phyloP scores from a whole-genome alignment of 2,888 invertebrate genomes.

The Stramonita haemastoma region DNA sequence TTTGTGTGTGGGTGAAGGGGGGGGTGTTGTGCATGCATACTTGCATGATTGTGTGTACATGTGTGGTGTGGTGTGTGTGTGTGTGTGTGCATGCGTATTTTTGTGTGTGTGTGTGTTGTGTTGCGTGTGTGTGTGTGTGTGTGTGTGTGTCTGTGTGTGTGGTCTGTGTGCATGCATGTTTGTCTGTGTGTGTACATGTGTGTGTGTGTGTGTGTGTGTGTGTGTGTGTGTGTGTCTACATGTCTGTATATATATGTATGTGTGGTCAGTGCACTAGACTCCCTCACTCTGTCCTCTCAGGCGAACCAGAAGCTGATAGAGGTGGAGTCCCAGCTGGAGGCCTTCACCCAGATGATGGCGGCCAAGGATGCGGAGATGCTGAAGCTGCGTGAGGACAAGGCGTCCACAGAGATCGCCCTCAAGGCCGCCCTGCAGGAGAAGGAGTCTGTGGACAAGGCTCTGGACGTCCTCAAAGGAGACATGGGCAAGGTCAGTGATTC shows the following conservation, averaged over 20 bases:
- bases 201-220: neutral
- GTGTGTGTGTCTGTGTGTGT: neutral
- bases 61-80: neutral
- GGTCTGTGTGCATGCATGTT: neutral
- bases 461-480: constrained; percentile 78
- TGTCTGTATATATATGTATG: neutral
- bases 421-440: constrained; percentile 79
- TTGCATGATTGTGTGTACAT: neutral
- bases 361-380: constrained; percentile 71
- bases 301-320: constrained; percentile 58
- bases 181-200: neutral
- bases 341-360: constrained; percentile 69
- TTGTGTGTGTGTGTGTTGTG: too few relatives aligned
- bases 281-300: neutral
- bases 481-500: constrained; percentile 76
- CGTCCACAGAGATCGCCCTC: constrained; percentile 76
- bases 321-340: constrained; percentile 72
- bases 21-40: neutral
- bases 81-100: too few relatives aligned
- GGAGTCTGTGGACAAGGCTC: constrained; percentile 77
- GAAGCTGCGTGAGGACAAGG: constrained; percentile 75
- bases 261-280: neutral
- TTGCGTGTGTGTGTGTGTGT: too few relatives aligned
- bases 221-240: neutral
- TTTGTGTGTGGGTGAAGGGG: neutral